phyloP scores from a whole-genome alignment of 1,140 invertebrate species.

The Papilio helenus region DNA sequence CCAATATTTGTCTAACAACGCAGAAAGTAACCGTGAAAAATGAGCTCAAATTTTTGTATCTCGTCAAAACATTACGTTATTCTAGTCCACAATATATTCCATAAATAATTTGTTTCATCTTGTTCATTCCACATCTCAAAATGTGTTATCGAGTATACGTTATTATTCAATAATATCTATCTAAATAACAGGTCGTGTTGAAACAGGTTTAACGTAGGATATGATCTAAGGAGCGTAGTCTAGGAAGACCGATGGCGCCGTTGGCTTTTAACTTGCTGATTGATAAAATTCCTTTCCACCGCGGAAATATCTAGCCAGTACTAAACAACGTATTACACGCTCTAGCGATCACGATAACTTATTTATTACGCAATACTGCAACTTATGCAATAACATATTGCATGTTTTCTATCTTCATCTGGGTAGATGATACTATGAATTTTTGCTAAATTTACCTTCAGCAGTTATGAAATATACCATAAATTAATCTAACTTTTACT shows the following conservation, averaged over 20 bases:
- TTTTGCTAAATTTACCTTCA: background rate
- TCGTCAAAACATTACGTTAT: background rate
- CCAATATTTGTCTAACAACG: background rate
- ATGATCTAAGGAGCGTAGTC: conserved; percentile 31
- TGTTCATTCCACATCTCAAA: background rate
- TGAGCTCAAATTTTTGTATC: background rate
- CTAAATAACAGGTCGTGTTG: conserved; percentile 27
- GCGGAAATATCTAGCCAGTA: conserved; percentile 31
- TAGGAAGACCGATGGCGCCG: conserved; percentile 31
- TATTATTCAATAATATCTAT: conserved; percentile 38
- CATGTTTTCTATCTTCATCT: background rate
- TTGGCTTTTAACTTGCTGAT: conserved; percentile 33
- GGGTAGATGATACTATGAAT: background rate
- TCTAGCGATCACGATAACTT: conserved; percentile 10
- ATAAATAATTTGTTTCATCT: background rate
- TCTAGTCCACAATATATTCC: background rate
- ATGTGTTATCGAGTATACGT: conserved; percentile 7
- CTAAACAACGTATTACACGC: conserved; percentile 6
- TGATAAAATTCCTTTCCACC: conserved; percentile 35
- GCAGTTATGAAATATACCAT: too few species aligned
- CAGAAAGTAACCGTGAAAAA: background rate
- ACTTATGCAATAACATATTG: conserved; percentile 1
- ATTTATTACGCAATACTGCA: conserved; percentile 26
- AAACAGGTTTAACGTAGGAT: conserved; percentile 36
- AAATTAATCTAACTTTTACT: too few species aligned